Base-by-base conservation (phyloP, 1,140 invertebrate species). In the Sinella curviseta region DNA sequence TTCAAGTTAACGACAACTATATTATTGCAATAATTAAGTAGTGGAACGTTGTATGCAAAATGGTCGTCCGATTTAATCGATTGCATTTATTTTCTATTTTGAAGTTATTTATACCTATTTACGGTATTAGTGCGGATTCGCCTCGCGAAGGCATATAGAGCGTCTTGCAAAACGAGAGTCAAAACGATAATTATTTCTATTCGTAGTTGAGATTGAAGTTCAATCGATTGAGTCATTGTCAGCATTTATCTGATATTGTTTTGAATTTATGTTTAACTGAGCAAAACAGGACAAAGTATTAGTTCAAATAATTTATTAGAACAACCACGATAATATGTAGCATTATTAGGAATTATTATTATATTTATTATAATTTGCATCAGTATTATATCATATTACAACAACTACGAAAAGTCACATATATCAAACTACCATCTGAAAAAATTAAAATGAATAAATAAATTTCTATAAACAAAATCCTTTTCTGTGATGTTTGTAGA, bases 331-430 rank as follows among this genome's bases (percentile, higher is more conserved):
- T 48, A 48, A 48, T 12, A 48, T 8, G 8, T 12, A 48, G 20
- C 39, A 48, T 26, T 60, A 60, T 60, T 26, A 60, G 57, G 12
- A 12, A 60, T 60, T n/a, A n/a, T 60, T 26, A 60, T 60, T 3
- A 60, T 60, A 60, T 60, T 60, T 60, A 60, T 60, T 60, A 48
- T 48, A 60, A 60, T 60, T 60, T 60, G 57, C 24, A 60, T 60
- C 57, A 60, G 57, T 60, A 60, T 60, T 60, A 60, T 60, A 60
- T 60, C 57, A 60, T 60, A 60, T 60, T 48, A 20, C 39, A 60
- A n/a, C 57, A 60, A 60, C 57, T n/a, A 60, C 57, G 24, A 60
- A 60, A 48, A 60, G 57, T 60, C 57, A 60, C 4, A 60, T 60
- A 60, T 17, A 60, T 60, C 57, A 60, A 60, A 60, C 57, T 60